A percentile compares a stretch with the other conserved stretches of the same genome.
Evolutionary conservation across 1,140 invertebrate genomes (phyloP).

Genomic region (Drosophila ambigua): DNA sequence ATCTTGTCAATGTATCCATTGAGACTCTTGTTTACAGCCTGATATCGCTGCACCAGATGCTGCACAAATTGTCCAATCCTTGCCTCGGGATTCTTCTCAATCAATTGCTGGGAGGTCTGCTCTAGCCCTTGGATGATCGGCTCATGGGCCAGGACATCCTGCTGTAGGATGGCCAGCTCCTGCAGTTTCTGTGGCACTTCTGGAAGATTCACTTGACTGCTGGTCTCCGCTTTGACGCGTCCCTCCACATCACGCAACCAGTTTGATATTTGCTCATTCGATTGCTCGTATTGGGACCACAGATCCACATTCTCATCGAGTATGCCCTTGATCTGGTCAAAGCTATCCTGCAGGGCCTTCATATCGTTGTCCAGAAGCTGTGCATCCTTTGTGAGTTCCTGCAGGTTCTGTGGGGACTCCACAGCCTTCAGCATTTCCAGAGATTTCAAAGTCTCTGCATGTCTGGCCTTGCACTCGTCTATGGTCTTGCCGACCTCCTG

Average conservation of each 20-base stretch:
- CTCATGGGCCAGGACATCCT: constrained; percentile 87
- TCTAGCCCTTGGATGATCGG: constrained; percentile 88
- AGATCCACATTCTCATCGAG: constrained; percentile 90
- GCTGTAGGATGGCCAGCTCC: constrained; percentile 87
- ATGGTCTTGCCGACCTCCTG: constrained; percentile 90
- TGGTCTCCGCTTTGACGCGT: constrained; percentile 89
- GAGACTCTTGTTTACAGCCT: constrained; percentile 90
- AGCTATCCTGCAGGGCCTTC: constrained; percentile 87
- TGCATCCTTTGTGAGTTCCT: constrained; percentile 87
- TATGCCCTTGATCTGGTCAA: constrained; percentile 88
- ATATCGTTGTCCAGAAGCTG: constrained; percentile 88
- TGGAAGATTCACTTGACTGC: constrained; percentile 88
- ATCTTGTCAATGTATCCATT: constrained; percentile 88
- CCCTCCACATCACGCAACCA: constrained; percentile 96
- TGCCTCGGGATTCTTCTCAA: constrained; percentile 91
- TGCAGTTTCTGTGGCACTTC: constrained; percentile 90
- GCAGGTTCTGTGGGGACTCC: constrained; percentile 88
- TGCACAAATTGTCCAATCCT: constrained; percentile 91
- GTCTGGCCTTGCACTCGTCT: constrained; percentile 87
- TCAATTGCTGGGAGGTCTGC: constrained; percentile 89
- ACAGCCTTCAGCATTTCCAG: constrained; percentile 88
- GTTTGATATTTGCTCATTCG: constrained; percentile 90
- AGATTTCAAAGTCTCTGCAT: constrained; percentile 88
- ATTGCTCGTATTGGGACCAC: constrained; percentile 92
- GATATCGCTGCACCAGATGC: constrained; percentile 90